Evolutionary conservation across 2,888 invertebrate genomes (phyloP).

Genomic region (Drosophila mimetica): DNA sequence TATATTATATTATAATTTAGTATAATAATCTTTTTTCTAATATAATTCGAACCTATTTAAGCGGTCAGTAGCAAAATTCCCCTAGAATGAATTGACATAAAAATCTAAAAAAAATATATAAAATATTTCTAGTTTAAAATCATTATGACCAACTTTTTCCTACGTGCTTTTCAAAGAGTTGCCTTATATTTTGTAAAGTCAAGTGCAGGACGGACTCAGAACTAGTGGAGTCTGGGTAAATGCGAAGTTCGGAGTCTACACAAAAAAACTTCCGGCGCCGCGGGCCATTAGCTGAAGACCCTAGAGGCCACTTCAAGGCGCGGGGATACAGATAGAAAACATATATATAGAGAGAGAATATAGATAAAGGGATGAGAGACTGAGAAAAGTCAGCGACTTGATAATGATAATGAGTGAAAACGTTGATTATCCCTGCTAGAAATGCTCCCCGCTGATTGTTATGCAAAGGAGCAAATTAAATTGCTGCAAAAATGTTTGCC

Average conservation of each 20-base stretch:
- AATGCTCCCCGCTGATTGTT: slow-evolving; percentile 62
- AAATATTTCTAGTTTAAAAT: no score
- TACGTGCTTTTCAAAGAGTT: slow-evolving; percentile 26
- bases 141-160: neutral
- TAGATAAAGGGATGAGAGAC: neutral
- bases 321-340: slow-evolving; percentile 10
- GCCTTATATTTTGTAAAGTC: slow-evolving; percentile 27
- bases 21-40: no score
- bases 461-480: slow-evolving; percentile 72
- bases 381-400: slow-evolving; percentile 37
- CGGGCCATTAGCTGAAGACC: slow-evolving; percentile 70
- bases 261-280: slow-evolving; percentile 60
- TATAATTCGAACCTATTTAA: no score
- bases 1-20: no score
- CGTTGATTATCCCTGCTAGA: slow-evolving; percentile 44
- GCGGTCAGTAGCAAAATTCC: no score
- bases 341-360: neutral
- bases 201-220: slow-evolving; percentile 46
- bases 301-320: slow-evolving; percentile 69
- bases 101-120: no score
- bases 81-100: no score
- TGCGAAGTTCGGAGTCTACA: slow-evolving; percentile 25
- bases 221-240: slow-evolving; percentile 3
- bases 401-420: slow-evolving; percentile 73
- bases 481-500: slow-evolving; percentile 65